Conservation (phyloP, 2,797 vertebrate species). For the Bovichtus diacanthus region DNA sequence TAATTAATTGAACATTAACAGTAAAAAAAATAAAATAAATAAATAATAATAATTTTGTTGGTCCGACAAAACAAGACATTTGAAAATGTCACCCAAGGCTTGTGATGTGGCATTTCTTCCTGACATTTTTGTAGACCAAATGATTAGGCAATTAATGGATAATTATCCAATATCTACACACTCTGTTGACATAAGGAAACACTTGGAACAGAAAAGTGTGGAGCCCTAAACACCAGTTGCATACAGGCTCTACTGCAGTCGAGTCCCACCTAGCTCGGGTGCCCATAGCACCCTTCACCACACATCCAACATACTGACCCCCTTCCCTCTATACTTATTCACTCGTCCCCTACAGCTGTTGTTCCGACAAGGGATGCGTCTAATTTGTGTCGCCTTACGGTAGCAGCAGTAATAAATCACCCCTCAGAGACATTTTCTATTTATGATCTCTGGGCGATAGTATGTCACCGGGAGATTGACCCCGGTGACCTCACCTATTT, state of each 20-base stretch:
- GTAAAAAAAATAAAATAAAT: too few species aligned
- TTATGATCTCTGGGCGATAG: constrained; percentile 36
- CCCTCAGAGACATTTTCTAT: constrained; percentile 33
- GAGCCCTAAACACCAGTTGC: not conserved
- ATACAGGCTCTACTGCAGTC: not conserved
- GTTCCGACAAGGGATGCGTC: constrained; percentile 21
- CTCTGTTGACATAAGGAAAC: not conserved
- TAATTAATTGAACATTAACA: too few species aligned
- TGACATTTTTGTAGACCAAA: too few species aligned
- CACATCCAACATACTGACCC: not conserved
- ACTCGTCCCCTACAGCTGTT: constrained; percentile 10
- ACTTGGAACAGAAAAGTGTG: not conserved
- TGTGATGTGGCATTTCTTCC: too few species aligned
- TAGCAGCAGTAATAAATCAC: constrained; percentile 16
- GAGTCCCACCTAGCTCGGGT: not conserved
- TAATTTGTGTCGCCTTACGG: constrained; percentile 57
- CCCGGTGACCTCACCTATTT: constrained; percentile 68
- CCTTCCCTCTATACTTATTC: not conserved
- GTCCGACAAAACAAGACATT: too few species aligned
- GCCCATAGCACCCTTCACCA: not conserved
- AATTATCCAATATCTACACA: not conserved
- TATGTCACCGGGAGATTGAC: constrained; percentile 51
- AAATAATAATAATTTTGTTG: too few species aligned
- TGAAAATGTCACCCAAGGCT: too few species aligned
- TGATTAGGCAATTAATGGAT: too few species aligned